Conservation (phyloP, 2,888 invertebrate species). For the Melikaiella ostensackeni region DNA sequence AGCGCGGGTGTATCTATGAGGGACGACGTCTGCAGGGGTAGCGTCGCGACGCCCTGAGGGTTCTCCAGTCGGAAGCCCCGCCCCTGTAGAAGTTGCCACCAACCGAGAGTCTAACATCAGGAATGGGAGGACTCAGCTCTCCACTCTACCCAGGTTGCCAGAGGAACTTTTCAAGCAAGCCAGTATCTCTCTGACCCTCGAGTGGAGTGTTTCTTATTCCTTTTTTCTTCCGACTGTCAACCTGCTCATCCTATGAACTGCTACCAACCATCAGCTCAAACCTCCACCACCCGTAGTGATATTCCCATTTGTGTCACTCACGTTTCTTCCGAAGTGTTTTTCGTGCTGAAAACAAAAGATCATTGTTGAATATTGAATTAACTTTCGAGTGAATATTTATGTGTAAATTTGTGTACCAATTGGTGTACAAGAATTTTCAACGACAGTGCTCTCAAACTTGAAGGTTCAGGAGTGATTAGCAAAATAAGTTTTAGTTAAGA, state of each 20-base stretch:
- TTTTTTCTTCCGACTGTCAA: conserved; percentile 46
- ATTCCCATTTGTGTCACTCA: neutral
- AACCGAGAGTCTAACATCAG: conserved; percentile 70
- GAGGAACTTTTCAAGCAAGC: conserved; percentile 53
- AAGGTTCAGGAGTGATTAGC: neutral
- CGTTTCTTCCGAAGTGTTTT: neutral
- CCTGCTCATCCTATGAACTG: conserved; percentile 37
- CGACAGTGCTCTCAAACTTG: neutral
- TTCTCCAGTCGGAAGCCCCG: conserved; percentile 69
- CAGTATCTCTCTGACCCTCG: conserved; percentile 62
- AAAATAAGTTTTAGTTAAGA: neutral
- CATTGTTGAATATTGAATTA: neutral
- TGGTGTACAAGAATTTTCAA: neutral
- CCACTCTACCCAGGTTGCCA: conserved; percentile 56
- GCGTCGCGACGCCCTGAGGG: conserved; percentile 70
- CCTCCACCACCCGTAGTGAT: conserved; percentile 34
- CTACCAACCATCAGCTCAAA: conserved; percentile 43
- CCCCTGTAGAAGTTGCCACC: conserved; percentile 71
- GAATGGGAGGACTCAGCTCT: conserved; percentile 72
- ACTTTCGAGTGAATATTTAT: neutral
- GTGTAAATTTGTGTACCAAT: neutral
- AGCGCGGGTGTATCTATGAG: conserved; percentile 44
- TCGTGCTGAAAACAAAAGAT: neutral
- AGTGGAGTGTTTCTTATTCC: conserved; percentile 58
- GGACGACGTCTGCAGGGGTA: conserved; percentile 52